These are phyloP conservation scores for Sarcophaga rosellei DNA, from an alignment of 2,888 invertebrate species.

Conservation along the genomic window DNA sequence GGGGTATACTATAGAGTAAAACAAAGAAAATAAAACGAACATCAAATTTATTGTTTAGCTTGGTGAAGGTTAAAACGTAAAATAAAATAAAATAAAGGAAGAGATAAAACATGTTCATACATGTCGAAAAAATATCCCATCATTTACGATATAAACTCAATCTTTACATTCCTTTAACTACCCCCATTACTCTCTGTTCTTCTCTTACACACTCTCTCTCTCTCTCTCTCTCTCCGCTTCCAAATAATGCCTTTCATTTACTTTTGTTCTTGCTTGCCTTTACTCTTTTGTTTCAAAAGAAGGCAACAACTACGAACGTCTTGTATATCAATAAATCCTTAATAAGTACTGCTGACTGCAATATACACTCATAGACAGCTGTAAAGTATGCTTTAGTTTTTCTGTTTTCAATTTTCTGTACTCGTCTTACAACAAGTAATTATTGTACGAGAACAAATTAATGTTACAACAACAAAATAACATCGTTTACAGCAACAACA, in stretches of 20 bases:
- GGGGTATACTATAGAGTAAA: neutral
- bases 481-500: neutral
- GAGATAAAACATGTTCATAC: conserved; percentile 47
- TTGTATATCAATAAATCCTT: conserved; percentile 14
- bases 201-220: too few relatives aligned
- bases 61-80: conserved; percentile 30
- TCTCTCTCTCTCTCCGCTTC: too few relatives aligned
- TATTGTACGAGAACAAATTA: conserved; percentile 15
- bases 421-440: conserved; percentile 29
- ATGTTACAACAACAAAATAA: neutral
- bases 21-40: conserved; percentile 3
- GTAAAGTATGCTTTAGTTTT: conserved; percentile 23
- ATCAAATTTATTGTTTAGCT: conserved; percentile 12
- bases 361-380: neutral
- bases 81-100: neutral
- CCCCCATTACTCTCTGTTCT: too few relatives aligned
- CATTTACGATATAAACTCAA: neutral
- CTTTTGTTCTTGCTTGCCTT: too few relatives aligned
- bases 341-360: neutral
- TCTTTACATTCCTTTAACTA: too few relatives aligned
- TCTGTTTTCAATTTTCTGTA: neutral
- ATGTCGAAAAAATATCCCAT: conserved; percentile 8
- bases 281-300: neutral
- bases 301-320: neutral
- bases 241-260: too few relatives aligned